Evolutionary conservation across 2,888 invertebrate species (phyloP).

Genomic region (Xestia sexstrigata): DNA sequence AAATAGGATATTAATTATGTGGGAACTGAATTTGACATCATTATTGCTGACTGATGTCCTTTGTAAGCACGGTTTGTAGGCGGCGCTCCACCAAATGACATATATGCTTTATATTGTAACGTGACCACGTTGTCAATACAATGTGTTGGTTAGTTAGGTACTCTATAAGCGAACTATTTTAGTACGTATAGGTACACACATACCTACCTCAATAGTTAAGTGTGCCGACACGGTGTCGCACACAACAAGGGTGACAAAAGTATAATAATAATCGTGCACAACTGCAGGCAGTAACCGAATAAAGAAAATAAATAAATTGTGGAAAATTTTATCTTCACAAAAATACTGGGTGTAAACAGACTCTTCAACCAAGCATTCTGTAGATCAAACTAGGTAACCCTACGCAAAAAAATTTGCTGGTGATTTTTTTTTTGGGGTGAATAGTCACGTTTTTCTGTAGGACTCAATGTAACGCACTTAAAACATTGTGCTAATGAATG

Average conservation of each 20-base stretch:
- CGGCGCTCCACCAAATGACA: background rate
- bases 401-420: too few relatives aligned
- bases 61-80: background rate
- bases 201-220: background rate
- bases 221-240: background rate
- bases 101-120: background rate
- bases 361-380: too few relatives aligned
- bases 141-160: background rate
- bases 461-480: too few relatives aligned
- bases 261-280: background rate
- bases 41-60: background rate
- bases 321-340: background rate
- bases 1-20: conserved; percentile 18
- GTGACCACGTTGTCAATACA: too few relatives aligned
- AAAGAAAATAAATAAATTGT: background rate
- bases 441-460: too few relatives aligned
- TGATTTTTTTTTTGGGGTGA: too few relatives aligned
- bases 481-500: too few relatives aligned
- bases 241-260: background rate
- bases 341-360: too few relatives aligned
- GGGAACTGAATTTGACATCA: conserved; percentile 14
- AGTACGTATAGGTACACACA: background rate
- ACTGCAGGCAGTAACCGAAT: background rate
- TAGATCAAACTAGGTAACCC: too few relatives aligned
- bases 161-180: background rate